Conservation (phyloP, 2,888 invertebrate species). For the Anthophora plumipes region DNA sequence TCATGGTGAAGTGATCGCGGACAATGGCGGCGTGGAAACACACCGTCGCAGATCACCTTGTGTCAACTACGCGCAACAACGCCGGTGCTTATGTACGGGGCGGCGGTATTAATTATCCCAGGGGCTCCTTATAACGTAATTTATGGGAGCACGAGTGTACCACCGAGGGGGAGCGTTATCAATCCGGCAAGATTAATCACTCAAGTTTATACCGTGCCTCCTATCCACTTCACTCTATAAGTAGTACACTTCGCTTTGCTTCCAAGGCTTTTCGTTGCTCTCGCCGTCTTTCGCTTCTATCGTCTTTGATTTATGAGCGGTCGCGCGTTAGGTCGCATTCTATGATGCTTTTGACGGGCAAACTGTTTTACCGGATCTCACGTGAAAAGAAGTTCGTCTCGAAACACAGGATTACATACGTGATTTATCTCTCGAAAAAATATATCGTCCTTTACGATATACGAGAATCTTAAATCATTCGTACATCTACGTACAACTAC, state of each 20-base stretch:
- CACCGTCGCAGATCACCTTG: conserved; percentile 59
- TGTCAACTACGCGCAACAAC: conserved; percentile 60
- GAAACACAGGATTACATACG: too few relatives aligned
- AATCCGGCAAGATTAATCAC: conserved; percentile 83
- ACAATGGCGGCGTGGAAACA: conserved; percentile 52
- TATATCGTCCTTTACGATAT: too few relatives aligned
- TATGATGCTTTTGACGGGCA: conserved; percentile 62
- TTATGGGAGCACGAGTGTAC: conserved; percentile 77
- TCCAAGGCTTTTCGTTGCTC: conserved; percentile 69
- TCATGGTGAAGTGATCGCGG: conserved; percentile 31
- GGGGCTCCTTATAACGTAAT: conserved; percentile 80
- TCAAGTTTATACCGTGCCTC: conserved; percentile 79
- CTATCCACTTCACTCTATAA: conserved; percentile 78
- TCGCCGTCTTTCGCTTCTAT: conserved; percentile 71
- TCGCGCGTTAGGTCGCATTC: conserved; percentile 41
- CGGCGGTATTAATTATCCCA: conserved; percentile 78
- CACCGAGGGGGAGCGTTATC: conserved; percentile 77
- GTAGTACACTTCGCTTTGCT: conserved; percentile 75
- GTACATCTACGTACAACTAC: background rate
- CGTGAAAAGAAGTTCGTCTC: background rate
- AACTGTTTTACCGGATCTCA: conserved; percentile 54
- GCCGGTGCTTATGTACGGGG: conserved; percentile 63
- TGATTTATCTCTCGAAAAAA: too few relatives aligned
- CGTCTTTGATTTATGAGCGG: conserved; percentile 80
- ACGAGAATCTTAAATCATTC: background rate